Evolutionary conservation across 2,797 vertebrate genomes (phyloP), one percentile per base, ranked within the genome.

Genomic region (Paramormyrops hopkinsi): DNA sequence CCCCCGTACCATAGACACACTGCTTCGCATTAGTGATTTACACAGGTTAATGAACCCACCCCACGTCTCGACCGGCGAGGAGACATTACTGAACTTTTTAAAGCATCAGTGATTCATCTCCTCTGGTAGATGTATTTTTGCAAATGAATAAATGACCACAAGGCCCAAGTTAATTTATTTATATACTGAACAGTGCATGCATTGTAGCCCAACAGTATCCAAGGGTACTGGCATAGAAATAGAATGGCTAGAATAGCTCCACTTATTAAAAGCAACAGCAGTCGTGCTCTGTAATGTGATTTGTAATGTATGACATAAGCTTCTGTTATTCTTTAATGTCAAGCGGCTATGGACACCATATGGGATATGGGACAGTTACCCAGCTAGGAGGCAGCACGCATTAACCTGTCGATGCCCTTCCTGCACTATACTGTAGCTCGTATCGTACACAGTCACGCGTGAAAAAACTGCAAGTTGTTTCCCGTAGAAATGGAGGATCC

Each of bases 21-120:
- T 87, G 59, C 76, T 86, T 73, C 65, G 59, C 84, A 87, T 84
- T 53, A 89, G 89, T 91, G 90, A 92, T 87, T 93, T 92, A 91
- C 93, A 90, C 89, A 89, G 88, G 91, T 91, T 92, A 91, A 93
- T 90, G 90, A 89, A 65, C 82, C 76, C 54, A 91, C 65, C 56
- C 22, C 85, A 73, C 88, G 29, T 73, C 73, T 29, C 73, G n/a
- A 37, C 88, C 65, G 12, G 12, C 84, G 8, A 69, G 22, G 62
- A 88, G 54, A 88, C 88, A 88, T 90, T 84, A 87, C 22, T 56
- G 41, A 59, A 88, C 50, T 88, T 86, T 44, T 89, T 88, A 65
- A 88, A 89, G 88, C 50, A 76, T 19, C 44, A 29, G 87, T 88
- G 83, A 89, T 86, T 90, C 90, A 89, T 89, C 88, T 48, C 62